These are phyloP conservation scores for Zaprionus davidi DNA, from an alignment of 1,140 invertebrate genomes.

Conservation along the genomic window DNA sequence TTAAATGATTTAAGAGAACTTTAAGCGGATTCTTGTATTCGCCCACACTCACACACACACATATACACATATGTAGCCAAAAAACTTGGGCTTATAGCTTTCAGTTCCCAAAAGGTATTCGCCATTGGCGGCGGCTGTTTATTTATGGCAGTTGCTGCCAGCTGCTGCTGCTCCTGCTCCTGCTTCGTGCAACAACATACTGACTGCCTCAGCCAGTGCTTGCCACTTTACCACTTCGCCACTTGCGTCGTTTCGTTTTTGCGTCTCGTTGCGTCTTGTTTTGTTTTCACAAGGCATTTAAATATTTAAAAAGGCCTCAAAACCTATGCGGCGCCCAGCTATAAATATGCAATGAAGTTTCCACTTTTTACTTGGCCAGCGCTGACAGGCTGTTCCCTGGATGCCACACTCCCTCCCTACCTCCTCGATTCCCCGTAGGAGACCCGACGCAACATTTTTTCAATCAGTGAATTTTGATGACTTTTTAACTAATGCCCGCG, in stretches of 20 bases:
- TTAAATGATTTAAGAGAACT: slow-evolving; percentile 40
- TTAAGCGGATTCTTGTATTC: slow-evolving; percentile 14
- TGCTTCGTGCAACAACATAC: slow-evolving; percentile 47
- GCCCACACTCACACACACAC: neutral
- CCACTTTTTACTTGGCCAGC: slow-evolving; percentile 39
- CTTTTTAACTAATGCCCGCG: slow-evolving; percentile 66
- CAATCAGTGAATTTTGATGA: slow-evolving; percentile 65
- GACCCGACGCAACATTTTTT: slow-evolving; percentile 32
- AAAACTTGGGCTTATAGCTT: slow-evolving; percentile 14
- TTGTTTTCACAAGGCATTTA: slow-evolving; percentile 66
- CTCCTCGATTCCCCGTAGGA: slow-evolving; percentile 3
- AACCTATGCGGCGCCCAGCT: slow-evolving; percentile 41
- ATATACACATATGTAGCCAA: slow-evolving; percentile 1
- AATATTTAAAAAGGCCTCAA: slow-evolving; percentile 73
- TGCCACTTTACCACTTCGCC: slow-evolving; percentile 12
- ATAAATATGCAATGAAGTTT: slow-evolving; percentile 77
- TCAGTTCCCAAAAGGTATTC: slow-evolving; percentile 35
- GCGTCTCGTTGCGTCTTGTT: slow-evolving; percentile 28
- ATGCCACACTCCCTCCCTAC: neutral
- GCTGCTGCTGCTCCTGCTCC: slow-evolving; percentile 44
- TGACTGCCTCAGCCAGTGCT: neutral
- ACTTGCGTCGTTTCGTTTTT: slow-evolving; percentile 18
- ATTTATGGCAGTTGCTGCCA: slow-evolving; percentile 62
- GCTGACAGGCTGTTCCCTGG: slow-evolving; percentile 11
- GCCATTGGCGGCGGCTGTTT: slow-evolving; percentile 57